Evolutionary conservation across 1,140 invertebrate genomes (phyloP).

Genomic region (Drosophila ercepeae): DNA sequence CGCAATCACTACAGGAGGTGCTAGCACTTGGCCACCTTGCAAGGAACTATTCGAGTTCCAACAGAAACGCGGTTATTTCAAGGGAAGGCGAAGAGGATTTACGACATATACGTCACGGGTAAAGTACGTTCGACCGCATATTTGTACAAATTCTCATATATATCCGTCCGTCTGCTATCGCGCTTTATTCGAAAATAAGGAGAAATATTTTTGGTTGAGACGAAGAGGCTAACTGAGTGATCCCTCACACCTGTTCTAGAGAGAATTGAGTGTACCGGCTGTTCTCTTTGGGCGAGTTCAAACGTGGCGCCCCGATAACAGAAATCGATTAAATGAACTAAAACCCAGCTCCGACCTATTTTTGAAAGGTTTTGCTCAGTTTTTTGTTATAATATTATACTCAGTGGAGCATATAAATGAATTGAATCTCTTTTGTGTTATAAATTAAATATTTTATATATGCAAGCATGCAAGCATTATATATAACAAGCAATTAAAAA

Average conservation of each 20-base stretch:
- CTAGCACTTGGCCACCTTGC: conserved; percentile 38
- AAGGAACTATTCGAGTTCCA: conserved; percentile 42
- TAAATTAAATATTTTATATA: too few relatives aligned
- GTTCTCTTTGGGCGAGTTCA: not conserved
- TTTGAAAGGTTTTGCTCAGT: too few relatives aligned
- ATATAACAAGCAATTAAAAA: too few relatives aligned
- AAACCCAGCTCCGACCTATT: too few relatives aligned
- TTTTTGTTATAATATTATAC: too few relatives aligned
- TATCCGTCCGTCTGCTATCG: conserved; percentile 7
- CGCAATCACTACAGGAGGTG: conserved; percentile 22
- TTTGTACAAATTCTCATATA: conserved; percentile 22
- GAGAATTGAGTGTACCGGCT: conserved; percentile 6
- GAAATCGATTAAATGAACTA: too few relatives aligned
- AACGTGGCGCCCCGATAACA: conserved; percentile 9
- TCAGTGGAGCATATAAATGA: too few relatives aligned
- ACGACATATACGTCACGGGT: conserved; percentile 53
- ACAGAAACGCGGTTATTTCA: conserved; percentile 21
- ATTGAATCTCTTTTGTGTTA: too few relatives aligned
- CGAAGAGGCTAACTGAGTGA: conserved; percentile 22
- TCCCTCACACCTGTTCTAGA: conserved; percentile 33
- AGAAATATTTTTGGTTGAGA: conserved; percentile 9
- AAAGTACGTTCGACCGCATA: conserved; percentile 46
- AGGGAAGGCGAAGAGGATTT: conserved; percentile 21
- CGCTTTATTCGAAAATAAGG: conserved; percentile 42
- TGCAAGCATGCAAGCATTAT: too few relatives aligned